A percentile compares a stretch with the other conserved stretches of the same genome.
Evolutionary conservation across 2,888 invertebrate species (phyloP).

Genomic region (Mechanitis messenoides): DNA sequence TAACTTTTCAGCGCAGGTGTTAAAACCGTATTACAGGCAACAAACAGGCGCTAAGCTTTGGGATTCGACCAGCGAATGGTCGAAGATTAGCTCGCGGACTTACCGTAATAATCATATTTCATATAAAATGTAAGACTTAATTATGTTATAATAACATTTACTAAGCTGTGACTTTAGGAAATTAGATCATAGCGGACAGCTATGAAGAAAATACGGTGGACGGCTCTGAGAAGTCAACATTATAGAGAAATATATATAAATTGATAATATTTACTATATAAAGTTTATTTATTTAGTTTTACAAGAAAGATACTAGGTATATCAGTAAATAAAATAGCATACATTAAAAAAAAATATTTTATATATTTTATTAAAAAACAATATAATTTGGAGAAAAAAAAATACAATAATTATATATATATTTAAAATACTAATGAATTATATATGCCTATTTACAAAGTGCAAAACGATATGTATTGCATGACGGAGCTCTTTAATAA

Average conservation of each 20-base stretch:
- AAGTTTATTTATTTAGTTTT: no score
- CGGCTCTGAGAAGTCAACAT: neutral
- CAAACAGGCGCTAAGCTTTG: constrained; percentile 72
- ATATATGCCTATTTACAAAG: no score
- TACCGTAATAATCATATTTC: constrained; percentile 54
- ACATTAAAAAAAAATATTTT: no score
- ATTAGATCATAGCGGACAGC: constrained; percentile 1
- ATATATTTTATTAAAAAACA: neutral
- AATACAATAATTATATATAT: neutral
- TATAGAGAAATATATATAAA: neutral
- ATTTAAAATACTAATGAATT: neutral
- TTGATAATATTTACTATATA: no score
- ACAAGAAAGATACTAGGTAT: no score
- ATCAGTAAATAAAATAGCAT: no score
- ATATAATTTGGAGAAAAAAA: neutral
- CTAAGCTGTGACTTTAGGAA: constrained; percentile 12
- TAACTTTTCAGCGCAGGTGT: constrained; percentile 67
- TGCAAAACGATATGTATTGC: neutral
- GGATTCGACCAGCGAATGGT: constrained; percentile 65
- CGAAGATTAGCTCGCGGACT: constrained; percentile 64
- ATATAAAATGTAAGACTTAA: constrained; percentile 50
- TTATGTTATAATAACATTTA: constrained; percentile 40
- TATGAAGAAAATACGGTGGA: neutral
- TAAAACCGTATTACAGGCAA: constrained; percentile 68
- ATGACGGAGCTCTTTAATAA: constrained; percentile 27